Conservation (phyloP, 2,888 invertebrate genomes). For the Penaeus monodon region DNA sequence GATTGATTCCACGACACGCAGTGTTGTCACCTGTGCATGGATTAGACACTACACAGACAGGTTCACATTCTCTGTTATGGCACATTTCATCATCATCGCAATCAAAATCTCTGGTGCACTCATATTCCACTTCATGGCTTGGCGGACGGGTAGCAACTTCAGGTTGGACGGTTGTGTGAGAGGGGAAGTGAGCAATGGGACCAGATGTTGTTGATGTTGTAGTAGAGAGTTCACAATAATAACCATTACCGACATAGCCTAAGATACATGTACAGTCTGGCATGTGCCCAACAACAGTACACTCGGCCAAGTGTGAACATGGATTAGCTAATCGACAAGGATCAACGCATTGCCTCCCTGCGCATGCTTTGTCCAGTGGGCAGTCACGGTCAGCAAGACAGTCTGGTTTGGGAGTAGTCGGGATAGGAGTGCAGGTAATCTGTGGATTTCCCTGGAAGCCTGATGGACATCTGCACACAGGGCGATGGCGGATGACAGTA, state of each 20-base stretch:
- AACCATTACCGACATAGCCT: constrained; percentile 76
- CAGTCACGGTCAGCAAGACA: constrained; percentile 66
- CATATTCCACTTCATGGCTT: constrained; percentile 66
- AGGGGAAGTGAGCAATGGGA: constrained; percentile 31
- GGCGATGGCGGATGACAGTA: constrained; percentile 84
- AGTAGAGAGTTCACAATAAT: constrained; percentile 42
- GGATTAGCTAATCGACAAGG: constrained; percentile 72
- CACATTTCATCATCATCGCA: constrained; percentile 88
- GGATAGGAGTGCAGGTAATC: constrained; percentile 78
- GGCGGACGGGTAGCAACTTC: constrained; percentile 29
- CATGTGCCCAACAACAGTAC: constrained; percentile 80
- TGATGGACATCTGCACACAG: constrained; percentile 86
- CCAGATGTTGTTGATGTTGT: constrained; percentile 27
- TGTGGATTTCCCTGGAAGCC: constrained; percentile 90
- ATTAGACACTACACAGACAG: constrained; percentile 83
- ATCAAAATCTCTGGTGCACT: constrained; percentile 71
- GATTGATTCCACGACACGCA: constrained; percentile 81
- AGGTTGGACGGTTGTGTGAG: constrained; percentile 41
- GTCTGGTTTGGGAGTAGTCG: constrained; percentile 67
- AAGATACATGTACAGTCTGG: constrained; percentile 82
- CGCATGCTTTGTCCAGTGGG: constrained; percentile 72
- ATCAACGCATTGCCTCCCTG: constrained; percentile 78
- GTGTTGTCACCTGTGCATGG: constrained; percentile 85
- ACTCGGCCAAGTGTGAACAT: constrained; percentile 73
- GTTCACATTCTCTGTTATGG: constrained; percentile 84